Base-by-base conservation (phyloP, 2,797 vertebrate species). In the Phrynocephalus vlangalii region DNA sequence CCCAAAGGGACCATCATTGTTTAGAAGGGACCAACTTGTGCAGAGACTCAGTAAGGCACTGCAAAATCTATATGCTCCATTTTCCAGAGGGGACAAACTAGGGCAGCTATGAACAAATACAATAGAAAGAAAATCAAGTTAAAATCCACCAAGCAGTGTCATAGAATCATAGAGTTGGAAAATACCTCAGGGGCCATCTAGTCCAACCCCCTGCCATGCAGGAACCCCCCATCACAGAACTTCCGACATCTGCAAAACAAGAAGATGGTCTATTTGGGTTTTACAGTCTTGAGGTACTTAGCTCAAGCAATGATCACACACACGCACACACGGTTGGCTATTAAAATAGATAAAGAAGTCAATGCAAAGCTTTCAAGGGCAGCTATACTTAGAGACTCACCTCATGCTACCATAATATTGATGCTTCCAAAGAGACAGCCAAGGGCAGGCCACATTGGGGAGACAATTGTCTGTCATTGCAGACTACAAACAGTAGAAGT, bases 321-420 rank as follows among this genome's bases (percentile, higher is more conserved):
- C 3, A 30, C 7, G 18, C 33, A n/a, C 7, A 80, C 56, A 81
- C 9, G 26, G 16, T 18, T 48, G 28, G 13, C n/a, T 56, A 20
- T 67, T 38, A 33, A 86, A 60, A 67, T 8, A 72, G 77, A 79
- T 79, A 60, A n/a, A 24, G 48, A 71, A 56, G 67, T 60, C 50
- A 79, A 28, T 79, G 76, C 33, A 79, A 79, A 56, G 15, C 8
- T 50, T 86, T 79, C 77, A 86, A 86, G 76, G 84, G 38, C 84
- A 71, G 20, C n/a, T 56, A 38, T 26, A 68, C 44, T 78, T 20
- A 7, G n/a, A 70, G 3, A 50, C 8, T 71, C 67, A 28, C n/a
- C 50, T 38, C 85, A 18, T 6, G 22, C 77, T 56, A 8, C 50
- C 13, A 71, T 79, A 56, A 79, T 52, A 86, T 60, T 79, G 77